Conservation (phyloP, 2,113 vertebrate genomes). For the Chlorodrepanis virens region DNA sequence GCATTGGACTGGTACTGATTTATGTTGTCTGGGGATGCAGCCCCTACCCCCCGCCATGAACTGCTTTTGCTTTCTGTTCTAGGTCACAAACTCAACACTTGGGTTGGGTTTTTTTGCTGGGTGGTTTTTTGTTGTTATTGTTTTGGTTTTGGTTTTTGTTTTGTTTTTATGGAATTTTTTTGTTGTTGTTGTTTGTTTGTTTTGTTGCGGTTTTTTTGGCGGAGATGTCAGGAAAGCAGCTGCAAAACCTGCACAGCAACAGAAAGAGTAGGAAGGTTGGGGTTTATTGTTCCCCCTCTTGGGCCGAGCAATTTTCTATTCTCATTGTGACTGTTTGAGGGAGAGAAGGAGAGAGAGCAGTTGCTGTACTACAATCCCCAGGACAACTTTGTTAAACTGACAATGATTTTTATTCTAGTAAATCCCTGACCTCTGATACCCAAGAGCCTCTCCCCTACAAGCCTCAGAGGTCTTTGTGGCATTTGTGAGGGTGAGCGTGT, state of each 20-base stretch:
- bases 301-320: neutral
- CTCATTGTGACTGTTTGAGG: neutral
- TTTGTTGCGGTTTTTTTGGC: neutral
- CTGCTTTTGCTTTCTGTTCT: neutral
- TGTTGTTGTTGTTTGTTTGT: neutral
- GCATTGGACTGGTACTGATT: neutral
- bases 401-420: conserved; percentile 27
- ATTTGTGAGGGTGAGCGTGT: neutral
- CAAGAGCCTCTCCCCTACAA: neutral
- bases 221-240: neutral
- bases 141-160: neutral
- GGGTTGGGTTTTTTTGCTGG: neutral
- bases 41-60: neutral
- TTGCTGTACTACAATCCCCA: neutral
- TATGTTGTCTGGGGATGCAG: neutral
- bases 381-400: conserved; percentile 33
- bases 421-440: conserved; percentile 24
- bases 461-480: neutral
- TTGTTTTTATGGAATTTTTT: neutral
- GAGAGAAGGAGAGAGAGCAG: neutral
- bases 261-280: neutral
- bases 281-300: neutral
- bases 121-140: neutral
- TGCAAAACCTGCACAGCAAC: neutral
- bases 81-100: neutral